Conservation (phyloP, 2,888 invertebrate species). For the Macrosoma leucophasiata region DNA sequence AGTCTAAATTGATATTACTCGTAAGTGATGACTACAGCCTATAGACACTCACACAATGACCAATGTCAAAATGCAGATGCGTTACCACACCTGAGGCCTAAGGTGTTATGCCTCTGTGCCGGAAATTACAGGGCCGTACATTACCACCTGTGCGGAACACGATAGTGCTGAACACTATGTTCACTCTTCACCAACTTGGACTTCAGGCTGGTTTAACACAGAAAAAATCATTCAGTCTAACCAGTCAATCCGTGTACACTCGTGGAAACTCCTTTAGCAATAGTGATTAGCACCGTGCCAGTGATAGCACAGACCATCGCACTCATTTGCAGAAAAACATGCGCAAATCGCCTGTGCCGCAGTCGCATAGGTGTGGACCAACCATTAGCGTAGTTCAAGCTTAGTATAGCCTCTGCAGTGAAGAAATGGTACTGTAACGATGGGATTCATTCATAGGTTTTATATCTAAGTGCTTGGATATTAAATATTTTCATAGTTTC, state of each 20-base stretch:
- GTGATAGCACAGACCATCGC: constrained; percentile 27
- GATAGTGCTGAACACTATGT: too few relatives aligned
- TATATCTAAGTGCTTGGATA: too few relatives aligned
- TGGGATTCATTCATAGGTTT: not conserved
- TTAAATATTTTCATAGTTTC: too few relatives aligned
- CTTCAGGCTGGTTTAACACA: not conserved
- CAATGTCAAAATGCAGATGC: too few relatives aligned
- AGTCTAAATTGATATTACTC: too few relatives aligned
- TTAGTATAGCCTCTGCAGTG: constrained; percentile 41
- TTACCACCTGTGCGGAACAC: too few relatives aligned
- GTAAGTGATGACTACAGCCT: too few relatives aligned
- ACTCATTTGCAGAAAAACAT: constrained; percentile 38
- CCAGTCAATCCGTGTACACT: constrained; percentile 36
- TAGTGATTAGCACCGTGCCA: constrained; percentile 28
- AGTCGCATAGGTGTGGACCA: constrained; percentile 43
- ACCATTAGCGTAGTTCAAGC: constrained; percentile 41
- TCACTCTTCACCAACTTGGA: too few relatives aligned
- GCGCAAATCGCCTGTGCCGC: constrained; percentile 33
- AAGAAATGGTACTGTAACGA: constrained; percentile 43
- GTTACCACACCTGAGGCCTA: too few relatives aligned
- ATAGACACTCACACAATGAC: too few relatives aligned
- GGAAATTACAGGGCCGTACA: too few relatives aligned
- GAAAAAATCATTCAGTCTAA: constrained; percentile 16
- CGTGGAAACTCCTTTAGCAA: constrained; percentile 22
- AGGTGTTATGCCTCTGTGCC: too few relatives aligned